These are phyloP conservation scores for Morpho helenor DNA, from an alignment of 2,888 invertebrate species.

Conservation along the genomic window DNA sequence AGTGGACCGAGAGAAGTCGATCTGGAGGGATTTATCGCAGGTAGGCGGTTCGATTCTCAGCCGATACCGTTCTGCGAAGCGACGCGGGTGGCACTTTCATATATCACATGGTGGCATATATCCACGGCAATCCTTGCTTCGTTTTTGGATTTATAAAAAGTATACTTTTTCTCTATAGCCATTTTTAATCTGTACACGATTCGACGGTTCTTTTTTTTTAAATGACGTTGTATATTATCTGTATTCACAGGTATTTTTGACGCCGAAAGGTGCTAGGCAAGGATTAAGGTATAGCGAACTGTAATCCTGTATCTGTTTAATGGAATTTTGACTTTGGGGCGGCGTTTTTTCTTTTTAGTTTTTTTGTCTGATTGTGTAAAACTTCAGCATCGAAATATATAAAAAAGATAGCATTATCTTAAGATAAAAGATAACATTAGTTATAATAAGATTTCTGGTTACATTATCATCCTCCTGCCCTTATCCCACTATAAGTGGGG, in stretches of 20 bases:
- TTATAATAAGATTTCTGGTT: too few relatives aligned
- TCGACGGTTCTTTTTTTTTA: conserved; percentile 14
- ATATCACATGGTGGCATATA: too few relatives aligned
- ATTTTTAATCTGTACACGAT: conserved; percentile 23
- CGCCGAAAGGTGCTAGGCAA: conserved; percentile 15
- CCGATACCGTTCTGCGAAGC: conserved; percentile 48
- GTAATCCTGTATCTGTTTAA: conserved; percentile 18
- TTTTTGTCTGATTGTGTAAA: neutral
- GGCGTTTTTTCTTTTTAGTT: conserved; percentile 1
- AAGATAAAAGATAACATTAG: too few relatives aligned
- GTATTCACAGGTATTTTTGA: conserved; percentile 14
- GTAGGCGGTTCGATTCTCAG: conserved; percentile 48
- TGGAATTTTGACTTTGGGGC: conserved; percentile 8
- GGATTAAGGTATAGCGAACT: conserved; percentile 18
- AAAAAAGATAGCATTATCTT: too few relatives aligned
- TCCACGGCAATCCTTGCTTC: too few relatives aligned
- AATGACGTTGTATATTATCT: conserved; percentile 16
- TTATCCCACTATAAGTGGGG: too few relatives aligned
- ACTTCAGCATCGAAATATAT: too few relatives aligned
- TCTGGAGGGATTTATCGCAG: conserved; percentile 54
- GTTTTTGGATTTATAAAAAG: neutral
- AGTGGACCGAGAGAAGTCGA: conserved; percentile 47
- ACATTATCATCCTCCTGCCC: too few relatives aligned
- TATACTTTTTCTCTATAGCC: neutral
- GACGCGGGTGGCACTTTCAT: conserved; percentile 53